Evolutionary conservation across 1,140 invertebrate genomes (phyloP).

Genomic region (Geopemphigus sp.): DNA sequence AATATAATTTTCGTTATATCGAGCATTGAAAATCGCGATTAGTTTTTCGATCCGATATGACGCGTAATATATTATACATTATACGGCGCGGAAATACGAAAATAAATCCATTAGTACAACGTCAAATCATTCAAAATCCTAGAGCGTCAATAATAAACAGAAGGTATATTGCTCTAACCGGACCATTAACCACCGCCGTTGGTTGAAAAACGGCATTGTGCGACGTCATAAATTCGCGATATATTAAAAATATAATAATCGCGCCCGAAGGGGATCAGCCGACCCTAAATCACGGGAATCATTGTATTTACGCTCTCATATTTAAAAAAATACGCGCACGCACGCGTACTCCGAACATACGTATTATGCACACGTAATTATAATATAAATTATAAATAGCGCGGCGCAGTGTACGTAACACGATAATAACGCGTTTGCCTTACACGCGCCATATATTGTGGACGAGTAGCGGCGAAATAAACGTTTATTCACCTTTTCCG

Average conservation of each 20-base stretch:
- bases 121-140: not conserved
- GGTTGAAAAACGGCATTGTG: constrained; percentile 8
- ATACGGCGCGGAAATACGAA: not conserved
- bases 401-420: too few species aligned
- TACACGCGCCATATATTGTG: not conserved
- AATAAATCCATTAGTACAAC: not conserved
- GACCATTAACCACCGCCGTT: constrained; percentile 5
- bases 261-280: not conserved
- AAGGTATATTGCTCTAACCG: constrained; percentile 6
- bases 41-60: not conserved
- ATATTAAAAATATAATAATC: constrained; percentile 34
- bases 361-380: not conserved
- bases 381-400: not conserved
- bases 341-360: not conserved
- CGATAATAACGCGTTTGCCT: not conserved
- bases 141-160: constrained; percentile 35
- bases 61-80: not conserved
- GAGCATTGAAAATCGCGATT: too few species aligned
- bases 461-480: not conserved
- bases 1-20: too few species aligned
- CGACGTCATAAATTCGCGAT: not conserved
- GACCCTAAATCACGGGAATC: constrained; percentile 25
- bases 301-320: not conserved
- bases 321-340: not conserved
- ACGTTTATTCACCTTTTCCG: not conserved